Evolutionary conservation across 2,888 invertebrate species (phyloP).

Genomic region (Panopea generosa): DNA sequence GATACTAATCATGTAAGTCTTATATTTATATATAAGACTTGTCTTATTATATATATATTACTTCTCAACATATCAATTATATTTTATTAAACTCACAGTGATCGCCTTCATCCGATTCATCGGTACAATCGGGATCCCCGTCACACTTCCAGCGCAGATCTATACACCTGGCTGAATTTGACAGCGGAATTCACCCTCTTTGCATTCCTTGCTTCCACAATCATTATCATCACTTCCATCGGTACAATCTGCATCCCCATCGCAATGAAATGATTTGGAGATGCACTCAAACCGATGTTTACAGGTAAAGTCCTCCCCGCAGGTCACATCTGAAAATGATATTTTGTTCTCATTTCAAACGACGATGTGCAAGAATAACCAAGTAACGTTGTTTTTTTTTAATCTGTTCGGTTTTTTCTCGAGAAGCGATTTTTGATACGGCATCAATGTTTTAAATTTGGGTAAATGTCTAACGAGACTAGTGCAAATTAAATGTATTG

Average conservation of each 20-base stretch:
- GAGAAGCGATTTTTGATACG: no score
- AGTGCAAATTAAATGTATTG: no score
- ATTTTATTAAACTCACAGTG: slow-evolving; percentile 67
- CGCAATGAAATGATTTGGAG: slow-evolving; percentile 92
- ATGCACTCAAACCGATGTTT: slow-evolving; percentile 93
- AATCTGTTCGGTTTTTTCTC: no score
- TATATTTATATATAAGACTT: no score
- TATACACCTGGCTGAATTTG: slow-evolving; percentile 91
- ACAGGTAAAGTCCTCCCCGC: slow-evolving; percentile 89
- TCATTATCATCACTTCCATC: slow-evolving; percentile 71
- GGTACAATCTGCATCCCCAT: slow-evolving; percentile 90
- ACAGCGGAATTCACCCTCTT: slow-evolving; percentile 93
- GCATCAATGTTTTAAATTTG: no score
- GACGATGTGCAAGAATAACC: no score
- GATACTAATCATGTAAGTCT: no score
- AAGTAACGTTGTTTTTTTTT: no score
- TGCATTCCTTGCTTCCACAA: slow-evolving; percentile 68
- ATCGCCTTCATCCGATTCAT: slow-evolving; percentile 93
- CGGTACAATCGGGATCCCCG: slow-evolving; percentile 93
- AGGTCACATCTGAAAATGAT: slow-evolving; percentile 68
- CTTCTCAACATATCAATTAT: no score
- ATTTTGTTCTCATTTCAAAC: no score
- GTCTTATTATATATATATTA: no score
- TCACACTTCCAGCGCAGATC: slow-evolving; percentile 94
- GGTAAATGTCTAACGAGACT: no score